These are phyloP conservation scores for Belgica antarctica DNA, from an alignment of 2,888 invertebrate genomes.

Conservation along the genomic window DNA sequence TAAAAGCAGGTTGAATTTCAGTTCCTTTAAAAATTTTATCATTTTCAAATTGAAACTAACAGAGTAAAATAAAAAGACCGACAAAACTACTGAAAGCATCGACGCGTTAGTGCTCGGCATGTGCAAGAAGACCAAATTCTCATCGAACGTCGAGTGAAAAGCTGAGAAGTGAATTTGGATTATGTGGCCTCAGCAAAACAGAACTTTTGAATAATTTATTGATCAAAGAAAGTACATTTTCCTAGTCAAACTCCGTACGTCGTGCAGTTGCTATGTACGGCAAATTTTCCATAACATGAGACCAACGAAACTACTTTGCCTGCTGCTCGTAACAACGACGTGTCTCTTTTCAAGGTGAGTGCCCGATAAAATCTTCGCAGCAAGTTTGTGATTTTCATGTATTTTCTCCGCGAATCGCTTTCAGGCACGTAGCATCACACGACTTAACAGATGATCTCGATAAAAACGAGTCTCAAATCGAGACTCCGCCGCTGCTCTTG, in stretches of 20 bases:
- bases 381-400: not conserved
- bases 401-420: not conserved
- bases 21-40: no score
- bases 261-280: not conserved
- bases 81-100: no score
- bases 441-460: slow-evolving; percentile 19
- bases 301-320: not conserved
- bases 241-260: not conserved
- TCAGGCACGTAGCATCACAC: not conserved
- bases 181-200: not conserved
- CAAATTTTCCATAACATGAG: not conserved
- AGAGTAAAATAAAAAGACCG: no score
- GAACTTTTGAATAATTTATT: not conserved
- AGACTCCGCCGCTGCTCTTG: slow-evolving; percentile 12
- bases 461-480: slow-evolving; percentile 34
- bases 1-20: no score
- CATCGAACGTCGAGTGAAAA: not conserved
- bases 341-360: not conserved
- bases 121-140: no score
- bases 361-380: not conserved
- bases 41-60: no score
- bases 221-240: not conserved
- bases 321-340: not conserved
- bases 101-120: no score
- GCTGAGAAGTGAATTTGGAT: not conserved